These are phyloP conservation scores for Henricia sp. DNA, from an alignment of 53 echinoderm and acorn worm genomes.

Conservation along the genomic window DNA sequence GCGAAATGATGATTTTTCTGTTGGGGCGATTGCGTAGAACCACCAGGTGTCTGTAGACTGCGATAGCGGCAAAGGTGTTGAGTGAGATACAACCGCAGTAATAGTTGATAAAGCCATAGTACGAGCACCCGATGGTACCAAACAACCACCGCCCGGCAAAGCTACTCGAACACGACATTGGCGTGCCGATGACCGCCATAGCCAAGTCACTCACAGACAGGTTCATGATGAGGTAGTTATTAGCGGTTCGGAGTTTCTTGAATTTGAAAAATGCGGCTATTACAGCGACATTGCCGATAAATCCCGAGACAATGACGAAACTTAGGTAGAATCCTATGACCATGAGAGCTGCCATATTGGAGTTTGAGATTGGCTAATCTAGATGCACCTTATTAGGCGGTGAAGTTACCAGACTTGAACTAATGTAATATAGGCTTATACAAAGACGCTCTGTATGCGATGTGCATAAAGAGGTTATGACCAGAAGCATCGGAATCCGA, in stretches of 20 bases:
- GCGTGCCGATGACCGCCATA: slow-evolving; percentile 64
- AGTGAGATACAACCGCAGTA: slow-evolving; percentile 78
- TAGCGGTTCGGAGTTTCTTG: slow-evolving; percentile 68
- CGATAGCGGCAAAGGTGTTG: slow-evolving; percentile 61
- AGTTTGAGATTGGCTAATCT: too few species aligned
- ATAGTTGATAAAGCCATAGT: slow-evolving; percentile 77
- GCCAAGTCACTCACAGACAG: slow-evolving; percentile 68
- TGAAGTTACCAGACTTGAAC: too few species aligned
- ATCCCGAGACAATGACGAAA: slow-evolving; percentile 48
- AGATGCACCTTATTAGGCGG: too few species aligned
- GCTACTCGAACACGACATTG: slow-evolving; percentile 76
- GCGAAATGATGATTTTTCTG: neutral
- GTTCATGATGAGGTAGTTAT: slow-evolving; percentile 67
- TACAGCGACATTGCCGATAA: slow-evolving; percentile 54
- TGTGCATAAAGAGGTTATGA: too few species aligned
- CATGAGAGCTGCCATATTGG: slow-evolving; percentile 3
- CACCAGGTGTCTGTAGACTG: slow-evolving; percentile 53
- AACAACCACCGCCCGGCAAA: slow-evolving; percentile 78
- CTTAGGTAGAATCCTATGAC: slow-evolving; percentile 56
- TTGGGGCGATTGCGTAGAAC: neutral
- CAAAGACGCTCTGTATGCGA: too few species aligned
- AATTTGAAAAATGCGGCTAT: slow-evolving; percentile 48
- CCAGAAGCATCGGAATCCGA: too few species aligned
- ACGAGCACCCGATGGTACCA: slow-evolving; percentile 70
- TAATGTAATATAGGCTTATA: too few species aligned